phyloP scores from a whole-genome alignment of 2,797 vertebrate species.

The Megalops cyprinoides region DNA sequence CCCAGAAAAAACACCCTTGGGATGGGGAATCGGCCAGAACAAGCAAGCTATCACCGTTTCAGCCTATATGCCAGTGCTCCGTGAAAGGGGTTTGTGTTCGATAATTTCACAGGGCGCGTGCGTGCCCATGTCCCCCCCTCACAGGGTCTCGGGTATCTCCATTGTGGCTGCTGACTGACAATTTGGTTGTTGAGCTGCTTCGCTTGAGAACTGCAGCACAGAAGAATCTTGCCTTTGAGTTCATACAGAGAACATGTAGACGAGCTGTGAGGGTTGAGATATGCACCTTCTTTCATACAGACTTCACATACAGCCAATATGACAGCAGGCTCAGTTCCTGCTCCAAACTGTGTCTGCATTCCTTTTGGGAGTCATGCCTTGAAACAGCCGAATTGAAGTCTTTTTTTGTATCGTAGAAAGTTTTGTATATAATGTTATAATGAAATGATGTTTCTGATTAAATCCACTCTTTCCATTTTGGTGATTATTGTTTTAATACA shows the following conservation, averaged over 20 bases:
- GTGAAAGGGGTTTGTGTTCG: neutral
- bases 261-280: neutral
- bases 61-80: neutral
- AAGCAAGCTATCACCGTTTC: neutral
- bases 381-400: neutral
- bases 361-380: neutral
- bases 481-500: too few relatives aligned
- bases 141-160: neutral
- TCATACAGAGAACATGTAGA: constrained; percentile 8
- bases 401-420: neutral
- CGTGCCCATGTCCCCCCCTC: neutral
- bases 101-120: neutral
- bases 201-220: neutral
- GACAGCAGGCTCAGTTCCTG: neutral
- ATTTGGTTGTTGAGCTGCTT: neutral
- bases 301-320: neutral
- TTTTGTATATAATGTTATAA: constrained; percentile 11
- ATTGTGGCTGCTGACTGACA: neutral
- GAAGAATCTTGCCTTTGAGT: neutral
- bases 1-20: too few relatives aligned
- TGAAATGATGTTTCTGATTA: constrained; percentile 1
- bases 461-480: neutral
- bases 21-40: neutral
- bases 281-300: neutral
- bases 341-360: neutral